Base-by-base conservation (phyloP, 2,113 vertebrate species). In the Micromys minutus region DNA sequence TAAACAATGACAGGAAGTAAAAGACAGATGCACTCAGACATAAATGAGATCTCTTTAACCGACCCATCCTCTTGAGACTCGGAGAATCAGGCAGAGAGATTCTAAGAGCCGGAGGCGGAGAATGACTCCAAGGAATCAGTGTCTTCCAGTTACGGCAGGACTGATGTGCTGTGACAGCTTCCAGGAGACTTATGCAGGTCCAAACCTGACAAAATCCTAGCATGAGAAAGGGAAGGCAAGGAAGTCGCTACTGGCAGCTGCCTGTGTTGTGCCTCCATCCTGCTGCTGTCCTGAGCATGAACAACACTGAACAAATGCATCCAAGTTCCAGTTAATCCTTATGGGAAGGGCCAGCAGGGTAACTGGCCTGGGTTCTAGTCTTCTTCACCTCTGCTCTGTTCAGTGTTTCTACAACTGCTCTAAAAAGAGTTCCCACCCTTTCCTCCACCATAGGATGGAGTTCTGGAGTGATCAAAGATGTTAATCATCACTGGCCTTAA, bases 401-500 rank as follows among this genome's bases (percentile, higher is more conserved):
- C 29, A 75, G 19, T 79, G 84, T 36, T 50, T 89, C 79, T 47
- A 45, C 71, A 57, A 42, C 39, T 74, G 22, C 29, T 74, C 96
- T 50, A 87, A 72, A 86, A 63, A 29, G 39, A 76, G 75, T 91
- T 74, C 47, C 36, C n/a, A 59, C 7, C 22, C 92, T 61, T 81
- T 87, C 59, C 80, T 45, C 47, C 12, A 50, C 65, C 34, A 24
- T 31, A 42, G 50, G 52, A 69, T 90, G 74, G 34, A 29, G 42
- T 84, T 67, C 87, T 72, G 81, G 5, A 22, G 2, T 87, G 31
- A 84, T 71, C 45, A 50, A 0, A 84, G 77, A 71, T 52, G 39
- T 76, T 95, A 87, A 91, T 94, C 59, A 71, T 63, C 50, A 50
- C 87, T 71, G 59, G 71, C 67, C 76, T 76, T 63, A 94, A 83